Base-by-base conservation (phyloP, 2,797 vertebrate genomes). In the Eremophila alpestris region DNA sequence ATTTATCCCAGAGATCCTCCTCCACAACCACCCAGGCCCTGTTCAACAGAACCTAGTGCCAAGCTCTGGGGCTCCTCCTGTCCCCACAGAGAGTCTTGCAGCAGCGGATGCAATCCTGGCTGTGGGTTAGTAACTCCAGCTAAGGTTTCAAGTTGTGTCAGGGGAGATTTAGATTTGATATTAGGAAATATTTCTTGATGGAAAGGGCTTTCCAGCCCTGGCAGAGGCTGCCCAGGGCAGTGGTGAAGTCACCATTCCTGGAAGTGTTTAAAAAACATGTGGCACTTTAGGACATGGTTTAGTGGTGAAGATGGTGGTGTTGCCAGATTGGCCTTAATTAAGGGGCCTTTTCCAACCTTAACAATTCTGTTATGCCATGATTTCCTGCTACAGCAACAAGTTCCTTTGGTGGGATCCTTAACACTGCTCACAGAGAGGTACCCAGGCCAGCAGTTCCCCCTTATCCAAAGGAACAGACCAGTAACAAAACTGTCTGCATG, bases 11-110 rank as follows among this genome's bases (percentile, higher is more conserved):
- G 16, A 49, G 22, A 46, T 26, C 30, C 14, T 34, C 49, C 40
- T 55, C 54, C 8, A 3, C 0, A 2, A 52, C 38, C 36, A 40
- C 43, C 24, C 16, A 27, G 26, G 29, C 41, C 38, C 41, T 12
- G 18, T 26, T 27, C 12, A 78, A 4, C 41, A 29, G 36, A 11
- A 5, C 2, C 34, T 23, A 62, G 0, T 2, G 3, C 26, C 11
- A 9, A 75, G 36, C 26, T 30, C 62, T 26, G 46, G n/a, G 52
- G 29, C 6, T 71, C 43, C 65, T 58, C 77, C 30, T 17, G 10
- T 8, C 5, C 15, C 19, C 45, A 11, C 5, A 21, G 40, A 11
- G 19, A 14, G 26, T 2, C 24, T 5, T 36, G 59, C 29, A 54
- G 55, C 38, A 30, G n/a, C 18, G 30, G 34, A 41, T 18, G 17